A percentile compares a stretch with the other conserved stretches of the same genome.
phyloP scores from a whole-genome alignment of 2,888 invertebrate species.

The Dione juno region DNA sequence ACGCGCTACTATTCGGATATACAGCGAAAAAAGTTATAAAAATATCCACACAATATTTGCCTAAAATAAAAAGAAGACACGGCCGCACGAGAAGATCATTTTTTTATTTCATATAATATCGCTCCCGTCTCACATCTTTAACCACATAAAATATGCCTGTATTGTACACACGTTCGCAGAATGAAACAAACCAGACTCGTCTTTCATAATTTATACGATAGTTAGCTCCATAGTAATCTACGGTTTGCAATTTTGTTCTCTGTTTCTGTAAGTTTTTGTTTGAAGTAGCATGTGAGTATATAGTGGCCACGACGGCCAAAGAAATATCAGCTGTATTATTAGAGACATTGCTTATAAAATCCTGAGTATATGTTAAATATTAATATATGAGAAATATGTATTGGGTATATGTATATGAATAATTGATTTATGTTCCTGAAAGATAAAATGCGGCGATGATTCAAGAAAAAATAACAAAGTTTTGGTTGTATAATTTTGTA shows the following conservation, averaged over 20 bases:
- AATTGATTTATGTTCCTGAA: neutral
- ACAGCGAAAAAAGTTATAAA: neutral
- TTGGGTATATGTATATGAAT: neutral
- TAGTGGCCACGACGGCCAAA: neutral
- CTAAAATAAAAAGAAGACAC: slow-evolving; percentile 17
- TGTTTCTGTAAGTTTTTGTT: slow-evolving; percentile 48
- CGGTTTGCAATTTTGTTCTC: slow-evolving; percentile 46
- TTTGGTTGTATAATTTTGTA: too few relatives aligned
- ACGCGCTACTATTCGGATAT: neutral
- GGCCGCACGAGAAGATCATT: slow-evolving; percentile 2
- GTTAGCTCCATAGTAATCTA: slow-evolving; percentile 50
- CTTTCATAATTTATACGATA: slow-evolving; percentile 72
- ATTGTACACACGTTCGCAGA: slow-evolving; percentile 62
- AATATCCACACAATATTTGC: slow-evolving; percentile 3
- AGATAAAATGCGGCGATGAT: neutral
- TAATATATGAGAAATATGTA: neutral
- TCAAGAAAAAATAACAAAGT: neutral
- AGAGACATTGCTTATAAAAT: neutral
- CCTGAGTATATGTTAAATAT: neutral
- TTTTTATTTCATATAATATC: slow-evolving; percentile 31
- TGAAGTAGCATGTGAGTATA: slow-evolving; percentile 43
- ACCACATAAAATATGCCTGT: slow-evolving; percentile 58
- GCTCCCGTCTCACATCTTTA: slow-evolving; percentile 47
- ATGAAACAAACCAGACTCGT: slow-evolving; percentile 71
- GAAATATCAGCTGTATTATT: neutral